Evolutionary conservation across 1,140 invertebrate genomes (phyloP).

Genomic region (Drosophila baimaii): DNA sequence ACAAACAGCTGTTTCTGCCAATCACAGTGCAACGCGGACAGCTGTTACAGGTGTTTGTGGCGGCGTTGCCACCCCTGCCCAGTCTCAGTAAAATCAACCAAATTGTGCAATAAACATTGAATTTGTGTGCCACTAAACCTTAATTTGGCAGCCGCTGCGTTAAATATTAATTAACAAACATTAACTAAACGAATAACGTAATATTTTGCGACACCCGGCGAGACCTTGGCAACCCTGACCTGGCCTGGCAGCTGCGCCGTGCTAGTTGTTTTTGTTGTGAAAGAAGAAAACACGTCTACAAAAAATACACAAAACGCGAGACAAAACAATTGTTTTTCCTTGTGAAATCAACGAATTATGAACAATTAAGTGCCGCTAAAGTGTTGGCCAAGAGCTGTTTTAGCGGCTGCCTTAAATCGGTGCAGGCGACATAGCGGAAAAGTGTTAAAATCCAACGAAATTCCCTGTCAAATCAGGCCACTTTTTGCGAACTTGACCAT

Average conservation of each 20-base stretch:
- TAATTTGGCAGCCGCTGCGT: neutral
- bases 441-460: constrained; percentile 19
- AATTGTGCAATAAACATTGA: constrained; percentile 14
- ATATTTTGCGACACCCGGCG: neutral
- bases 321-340: constrained; percentile 59
- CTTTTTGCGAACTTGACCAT: constrained; percentile 72
- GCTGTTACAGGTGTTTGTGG: constrained; percentile 44
- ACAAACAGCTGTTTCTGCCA: constrained; percentile 22
- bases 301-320: constrained; percentile 44
- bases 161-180: constrained; percentile 20
- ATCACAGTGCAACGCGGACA: constrained; percentile 10
- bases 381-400: constrained; percentile 28
- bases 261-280: constrained; percentile 56
- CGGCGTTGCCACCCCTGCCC: constrained; percentile 37
- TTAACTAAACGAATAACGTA: neutral
- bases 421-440: constrained; percentile 2
- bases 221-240: constrained; percentile 40
- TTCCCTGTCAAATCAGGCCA: constrained; percentile 30
- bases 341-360: constrained; percentile 54
- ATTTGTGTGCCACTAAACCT: neutral
- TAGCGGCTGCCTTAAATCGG: neutral
- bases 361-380: constrained; percentile 42
- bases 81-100: constrained; percentile 9
- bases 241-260: constrained; percentile 60
- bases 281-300: constrained; percentile 60